These are phyloP conservation scores for Drosophila mayri DNA, from an alignment of 1,140 invertebrate genomes.

Conservation along the genomic window DNA sequence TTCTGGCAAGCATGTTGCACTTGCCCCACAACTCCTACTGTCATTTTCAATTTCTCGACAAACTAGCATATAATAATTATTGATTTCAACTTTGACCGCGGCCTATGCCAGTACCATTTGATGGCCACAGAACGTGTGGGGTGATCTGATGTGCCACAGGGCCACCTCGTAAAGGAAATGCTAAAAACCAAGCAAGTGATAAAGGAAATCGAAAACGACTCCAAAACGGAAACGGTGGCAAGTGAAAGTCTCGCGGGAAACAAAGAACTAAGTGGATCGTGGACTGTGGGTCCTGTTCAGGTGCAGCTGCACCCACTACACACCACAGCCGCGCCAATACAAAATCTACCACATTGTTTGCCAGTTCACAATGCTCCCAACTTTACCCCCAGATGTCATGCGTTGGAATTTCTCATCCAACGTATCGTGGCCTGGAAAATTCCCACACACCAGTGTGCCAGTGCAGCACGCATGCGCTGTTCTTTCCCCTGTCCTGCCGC, in stretches of 20 bases:
- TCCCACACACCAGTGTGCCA: slow-evolving; percentile 56
- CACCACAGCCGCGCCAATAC: slow-evolving; percentile 38
- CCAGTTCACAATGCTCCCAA: slow-evolving; percentile 54
- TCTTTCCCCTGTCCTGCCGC: background rate
- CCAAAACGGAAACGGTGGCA: slow-evolving; percentile 6
- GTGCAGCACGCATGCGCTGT: slow-evolving; percentile 58
- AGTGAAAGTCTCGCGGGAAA: slow-evolving; percentile 22
- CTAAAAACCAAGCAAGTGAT: slow-evolving; percentile 13
- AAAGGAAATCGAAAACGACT: slow-evolving; percentile 11
- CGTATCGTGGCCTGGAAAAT: slow-evolving; percentile 51
- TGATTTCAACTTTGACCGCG: slow-evolving; percentile 71
- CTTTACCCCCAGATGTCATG: slow-evolving; percentile 54
- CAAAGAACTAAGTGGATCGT: background rate
- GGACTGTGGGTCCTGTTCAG: slow-evolving; percentile 18
- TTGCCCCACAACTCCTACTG: slow-evolving; percentile 25
- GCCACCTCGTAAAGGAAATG: slow-evolving; percentile 7
- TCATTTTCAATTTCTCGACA: slow-evolving; percentile 49
- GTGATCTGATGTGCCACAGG: slow-evolving; percentile 24
- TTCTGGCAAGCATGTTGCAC: slow-evolving; percentile 74
- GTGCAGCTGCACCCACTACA: slow-evolving; percentile 25
- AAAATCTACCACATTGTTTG: slow-evolving; percentile 28
- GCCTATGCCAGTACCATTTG: background rate
- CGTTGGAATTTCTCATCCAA: slow-evolving; percentile 64
- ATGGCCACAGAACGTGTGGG: slow-evolving; percentile 20
- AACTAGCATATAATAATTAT: slow-evolving; percentile 76